These are phyloP conservation scores for Scaptomyza montana DNA, from an alignment of 1,140 invertebrate species.

Conservation along the genomic window DNA sequence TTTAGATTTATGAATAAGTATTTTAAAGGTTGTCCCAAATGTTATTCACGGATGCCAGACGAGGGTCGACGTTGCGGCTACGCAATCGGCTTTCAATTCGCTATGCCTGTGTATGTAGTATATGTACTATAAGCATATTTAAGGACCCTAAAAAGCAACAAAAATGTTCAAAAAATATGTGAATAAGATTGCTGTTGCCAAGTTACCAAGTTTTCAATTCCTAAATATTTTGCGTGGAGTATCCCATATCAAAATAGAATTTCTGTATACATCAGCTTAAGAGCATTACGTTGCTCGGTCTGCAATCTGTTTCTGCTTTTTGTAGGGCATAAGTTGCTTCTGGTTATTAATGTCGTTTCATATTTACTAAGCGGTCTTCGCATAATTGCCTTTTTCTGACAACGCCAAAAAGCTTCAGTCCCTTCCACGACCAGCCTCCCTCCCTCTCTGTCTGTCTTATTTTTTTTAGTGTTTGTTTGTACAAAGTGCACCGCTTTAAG, in stretches of 20 bases:
- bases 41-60: constrained; percentile 69
- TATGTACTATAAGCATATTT: not conserved
- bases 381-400: constrained; percentile 57
- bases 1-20: constrained; percentile 65
- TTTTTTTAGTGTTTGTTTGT: not conserved
- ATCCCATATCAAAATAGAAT: constrained; percentile 1
- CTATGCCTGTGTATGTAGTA: constrained; percentile 5
- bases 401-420: constrained; percentile 7
- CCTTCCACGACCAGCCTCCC: not conserved
- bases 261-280: not conserved
- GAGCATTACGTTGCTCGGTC: no score
- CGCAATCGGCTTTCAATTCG: constrained; percentile 41
- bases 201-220: constrained; percentile 5
- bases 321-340: constrained; percentile 17
- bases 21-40: constrained; percentile 57
- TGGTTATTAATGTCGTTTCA: constrained; percentile 77
- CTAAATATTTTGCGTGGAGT: not conserved
- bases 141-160: not conserved
- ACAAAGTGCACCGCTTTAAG: constrained; percentile 29
- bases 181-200: not conserved
- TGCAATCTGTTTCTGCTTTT: not conserved
- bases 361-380: constrained; percentile 74
- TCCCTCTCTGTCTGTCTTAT: no score
- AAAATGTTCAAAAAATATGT: not conserved
- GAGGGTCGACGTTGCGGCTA: constrained; percentile 56